Conservation (phyloP, 2,113 vertebrate species). For the Brachypteracias leptosomus region DNA sequence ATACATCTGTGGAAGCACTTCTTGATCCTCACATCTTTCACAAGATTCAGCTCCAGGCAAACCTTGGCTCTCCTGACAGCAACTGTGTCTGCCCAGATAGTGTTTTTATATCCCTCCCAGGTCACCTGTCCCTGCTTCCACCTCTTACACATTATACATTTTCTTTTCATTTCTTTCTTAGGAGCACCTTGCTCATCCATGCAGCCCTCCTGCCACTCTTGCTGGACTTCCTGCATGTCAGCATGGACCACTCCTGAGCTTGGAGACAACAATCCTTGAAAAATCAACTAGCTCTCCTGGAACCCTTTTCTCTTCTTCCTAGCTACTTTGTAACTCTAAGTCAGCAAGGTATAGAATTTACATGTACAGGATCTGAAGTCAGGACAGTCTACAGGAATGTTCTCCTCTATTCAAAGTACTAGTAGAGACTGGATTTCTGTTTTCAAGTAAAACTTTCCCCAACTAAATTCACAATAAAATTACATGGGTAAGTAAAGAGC, state of each 20-base stretch:
- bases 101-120: not conserved
- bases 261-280: not conserved
- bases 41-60: not conserved
- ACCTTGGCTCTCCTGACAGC: not conserved
- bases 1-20: not conserved
- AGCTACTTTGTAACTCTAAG: not conserved
- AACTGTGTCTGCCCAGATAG: not conserved
- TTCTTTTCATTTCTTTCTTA: not conserved
- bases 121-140: not conserved
- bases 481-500: not conserved
- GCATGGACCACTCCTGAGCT: not conserved
- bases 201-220: not conserved
- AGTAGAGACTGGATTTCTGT: not conserved
- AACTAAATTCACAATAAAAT: not conserved
- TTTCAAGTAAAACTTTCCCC: not conserved
- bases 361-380: not conserved
- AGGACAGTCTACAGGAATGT: not conserved
- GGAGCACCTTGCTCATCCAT: not conserved
- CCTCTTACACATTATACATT: fast-evolving
- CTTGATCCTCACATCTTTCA: not conserved
- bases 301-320: not conserved
- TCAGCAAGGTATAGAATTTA: not conserved
- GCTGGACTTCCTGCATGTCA: not conserved
- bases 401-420: not conserved
- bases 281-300: not conserved